These are phyloP conservation scores for Papilio polytes DNA, from an alignment of 1,140 invertebrate genomes.

Conservation along the genomic window DNA sequence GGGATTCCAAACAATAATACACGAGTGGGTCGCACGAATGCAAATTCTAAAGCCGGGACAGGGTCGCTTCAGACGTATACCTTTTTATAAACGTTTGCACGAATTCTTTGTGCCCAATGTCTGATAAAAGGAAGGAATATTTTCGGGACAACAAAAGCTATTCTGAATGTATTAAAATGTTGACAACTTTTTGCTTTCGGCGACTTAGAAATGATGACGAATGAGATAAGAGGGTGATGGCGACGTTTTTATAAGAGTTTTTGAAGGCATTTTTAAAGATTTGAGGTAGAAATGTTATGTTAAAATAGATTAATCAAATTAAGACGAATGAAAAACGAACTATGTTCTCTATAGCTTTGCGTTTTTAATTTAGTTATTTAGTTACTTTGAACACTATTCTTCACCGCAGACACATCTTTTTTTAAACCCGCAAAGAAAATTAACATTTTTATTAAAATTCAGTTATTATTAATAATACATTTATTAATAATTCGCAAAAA, in stretches of 20 bases:
- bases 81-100: constrained; percentile 72
- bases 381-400: too few species aligned
- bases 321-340: too few species aligned
- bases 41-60: constrained; percentile 55
- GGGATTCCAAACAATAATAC: constrained; percentile 35
- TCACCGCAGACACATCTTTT: too few species aligned
- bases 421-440: too few species aligned
- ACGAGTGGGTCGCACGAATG: constrained; percentile 48
- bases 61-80: constrained; percentile 52
- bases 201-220: constrained; percentile 47
- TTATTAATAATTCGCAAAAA: not conserved
- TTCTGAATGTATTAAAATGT: constrained; percentile 71
- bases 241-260: constrained; percentile 42
- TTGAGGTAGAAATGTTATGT: constrained; percentile 40
- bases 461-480: too few species aligned
- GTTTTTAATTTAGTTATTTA: too few species aligned
- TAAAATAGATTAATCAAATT: not conserved
- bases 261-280: constrained; percentile 22
- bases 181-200: constrained; percentile 59
- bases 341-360: too few species aligned
- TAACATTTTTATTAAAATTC: too few species aligned
- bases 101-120: constrained; percentile 63
- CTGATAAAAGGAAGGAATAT: constrained; percentile 64
- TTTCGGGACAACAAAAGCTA: constrained; percentile 63
- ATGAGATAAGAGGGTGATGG: constrained; percentile 42